Conservation (phyloP, 2,797 vertebrate genomes). For the Sitta carolinensis region DNA sequence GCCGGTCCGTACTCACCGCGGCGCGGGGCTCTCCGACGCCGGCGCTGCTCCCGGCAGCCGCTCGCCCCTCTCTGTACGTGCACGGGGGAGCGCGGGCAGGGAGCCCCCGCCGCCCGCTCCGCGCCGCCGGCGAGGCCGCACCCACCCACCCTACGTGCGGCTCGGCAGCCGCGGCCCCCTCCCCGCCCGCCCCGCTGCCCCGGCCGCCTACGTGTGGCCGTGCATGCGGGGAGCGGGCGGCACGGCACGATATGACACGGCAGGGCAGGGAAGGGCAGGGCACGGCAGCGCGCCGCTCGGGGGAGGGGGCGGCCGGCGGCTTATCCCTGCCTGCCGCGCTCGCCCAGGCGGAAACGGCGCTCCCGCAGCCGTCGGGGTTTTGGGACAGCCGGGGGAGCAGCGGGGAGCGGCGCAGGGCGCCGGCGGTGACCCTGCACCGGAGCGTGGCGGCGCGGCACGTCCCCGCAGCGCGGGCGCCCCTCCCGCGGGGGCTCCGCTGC, state of each 20-base stretch:
- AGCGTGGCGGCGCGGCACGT: not conserved
- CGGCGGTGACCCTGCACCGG: not conserved
- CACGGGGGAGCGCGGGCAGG: not conserved
- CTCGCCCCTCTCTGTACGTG: not conserved
- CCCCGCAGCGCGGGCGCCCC: not conserved
- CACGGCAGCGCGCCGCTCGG: not conserved
- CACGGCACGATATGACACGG: not conserved
- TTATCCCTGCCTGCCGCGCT: not conserved
- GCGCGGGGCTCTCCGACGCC: not conserved
- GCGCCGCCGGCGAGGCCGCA: not conserved
- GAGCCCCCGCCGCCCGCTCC: not conserved
- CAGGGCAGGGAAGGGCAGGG: not conserved
- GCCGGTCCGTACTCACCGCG: constrained; percentile 4
- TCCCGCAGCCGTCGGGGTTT: not conserved
- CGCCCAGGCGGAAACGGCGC: not conserved
- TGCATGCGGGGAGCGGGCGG: constrained; percentile 20
- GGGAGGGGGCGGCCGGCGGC: not conserved
- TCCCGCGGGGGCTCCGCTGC: not conserved
- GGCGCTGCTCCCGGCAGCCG: not conserved
- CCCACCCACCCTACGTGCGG: constrained; percentile 58
- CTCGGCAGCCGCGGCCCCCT: constrained; percentile 30
- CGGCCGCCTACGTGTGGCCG: constrained; percentile 35
- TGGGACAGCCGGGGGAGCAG: not conserved
- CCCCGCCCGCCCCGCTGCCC: not conserved
- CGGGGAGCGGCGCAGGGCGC: not conserved